Conservation (phyloP, 2,888 invertebrate species). For the Bembecia ichneumoniformis region DNA sequence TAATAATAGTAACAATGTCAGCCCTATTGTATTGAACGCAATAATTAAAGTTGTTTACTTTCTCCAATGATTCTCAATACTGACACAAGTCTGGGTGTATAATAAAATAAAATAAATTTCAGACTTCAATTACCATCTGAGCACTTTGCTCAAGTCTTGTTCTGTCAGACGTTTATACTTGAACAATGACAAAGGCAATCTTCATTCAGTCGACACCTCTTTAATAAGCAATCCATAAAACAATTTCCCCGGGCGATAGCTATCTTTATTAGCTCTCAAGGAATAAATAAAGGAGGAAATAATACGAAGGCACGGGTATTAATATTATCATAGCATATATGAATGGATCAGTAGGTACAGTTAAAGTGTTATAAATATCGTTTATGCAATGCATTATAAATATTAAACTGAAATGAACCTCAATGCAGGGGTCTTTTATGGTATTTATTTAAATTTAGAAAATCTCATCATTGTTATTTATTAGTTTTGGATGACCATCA, state of each 20-base stretch:
- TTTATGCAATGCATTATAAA: background rate
- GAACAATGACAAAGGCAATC: background rate
- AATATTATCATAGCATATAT: conserved; percentile 19
- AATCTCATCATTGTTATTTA: too few species aligned
- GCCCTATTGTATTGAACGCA: too few species aligned
- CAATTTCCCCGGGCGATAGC: conserved; percentile 36
- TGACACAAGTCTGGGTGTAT: too few species aligned
- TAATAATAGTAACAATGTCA: too few species aligned
- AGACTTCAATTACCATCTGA: too few species aligned
- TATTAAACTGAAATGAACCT: too few species aligned
- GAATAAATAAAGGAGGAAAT: conserved; percentile 32
- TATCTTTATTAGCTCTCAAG: conserved; percentile 32
- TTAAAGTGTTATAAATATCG: background rate
- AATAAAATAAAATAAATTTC: too few species aligned
- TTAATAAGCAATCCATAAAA: conserved; percentile 53
- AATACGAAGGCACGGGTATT: conserved; percentile 26
- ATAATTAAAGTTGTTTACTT: too few species aligned
- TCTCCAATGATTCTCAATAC: too few species aligned
- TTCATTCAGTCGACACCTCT: conserved; percentile 17
- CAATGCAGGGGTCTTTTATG: too few species aligned
- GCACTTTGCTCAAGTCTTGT: conserved; percentile 15
- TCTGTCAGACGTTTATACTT: conserved; percentile 45
- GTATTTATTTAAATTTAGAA: too few species aligned
- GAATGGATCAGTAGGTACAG: background rate
- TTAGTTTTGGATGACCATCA: too few species aligned